Conservation (phyloP, 2,888 invertebrate genomes). For the Agonopterix subpropinquella region DNA sequence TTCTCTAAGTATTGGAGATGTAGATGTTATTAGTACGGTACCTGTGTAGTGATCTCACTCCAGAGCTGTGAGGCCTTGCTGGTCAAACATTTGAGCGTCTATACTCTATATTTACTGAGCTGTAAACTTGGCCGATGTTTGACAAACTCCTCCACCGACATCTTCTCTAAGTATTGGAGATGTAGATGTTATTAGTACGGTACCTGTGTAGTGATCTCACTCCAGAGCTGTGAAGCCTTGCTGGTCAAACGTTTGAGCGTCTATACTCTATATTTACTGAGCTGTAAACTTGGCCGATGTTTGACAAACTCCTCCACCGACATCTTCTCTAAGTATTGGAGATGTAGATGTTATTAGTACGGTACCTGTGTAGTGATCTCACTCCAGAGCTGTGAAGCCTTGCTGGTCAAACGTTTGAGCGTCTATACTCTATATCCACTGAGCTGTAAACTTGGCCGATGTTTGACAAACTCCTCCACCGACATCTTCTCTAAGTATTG, state of each 20-base stretch:
- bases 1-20: no score
- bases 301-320: conserved; percentile 87
- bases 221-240: conserved; percentile 85
- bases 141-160: no score
- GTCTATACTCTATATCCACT: conserved; percentile 91
- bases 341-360: no score
- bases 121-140: conserved; percentile 75
- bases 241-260: conserved; percentile 83
- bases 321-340: no score
- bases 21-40: conserved; percentile 9
- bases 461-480: conserved; percentile 86
- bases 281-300: conserved; percentile 87
- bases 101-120: no score
- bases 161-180: no score
- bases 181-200: no score
- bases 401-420: no score
- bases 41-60: conserved; percentile 83
- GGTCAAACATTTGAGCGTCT: no score
- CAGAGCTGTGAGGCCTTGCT: conserved; percentile 85
- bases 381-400: conserved; percentile 84
- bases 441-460: conserved; percentile 84
- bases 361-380: conserved; percentile 81
- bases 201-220: conserved; percentile 82
- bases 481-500: no score
- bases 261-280: conserved; percentile 87